These are phyloP conservation scores for Aphrophora alni DNA, from an alignment of 2,888 invertebrate genomes.

Conservation along the genomic window DNA sequence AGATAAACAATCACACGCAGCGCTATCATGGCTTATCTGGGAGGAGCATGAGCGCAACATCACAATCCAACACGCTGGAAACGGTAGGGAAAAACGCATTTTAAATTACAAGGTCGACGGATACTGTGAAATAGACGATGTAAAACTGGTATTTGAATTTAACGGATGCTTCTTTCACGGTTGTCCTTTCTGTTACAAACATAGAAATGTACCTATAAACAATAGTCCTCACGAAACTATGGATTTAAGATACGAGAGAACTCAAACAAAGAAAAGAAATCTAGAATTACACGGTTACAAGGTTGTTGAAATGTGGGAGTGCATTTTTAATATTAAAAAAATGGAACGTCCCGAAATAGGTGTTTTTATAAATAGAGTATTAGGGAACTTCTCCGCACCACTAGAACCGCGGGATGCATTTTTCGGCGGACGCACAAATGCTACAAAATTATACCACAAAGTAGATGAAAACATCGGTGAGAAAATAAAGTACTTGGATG, in stretches of 20 bases:
- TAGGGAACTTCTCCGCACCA: not conserved
- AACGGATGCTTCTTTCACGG: constrained; percentile 41
- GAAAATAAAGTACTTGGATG: constrained; percentile 50
- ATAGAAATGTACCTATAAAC: not conserved
- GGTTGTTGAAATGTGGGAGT: constrained; percentile 41
- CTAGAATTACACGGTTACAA: constrained; percentile 15
- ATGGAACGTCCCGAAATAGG: constrained; percentile 28
- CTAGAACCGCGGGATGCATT: constrained; percentile 10
- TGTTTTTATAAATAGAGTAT: not conserved
- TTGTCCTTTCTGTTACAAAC: constrained; percentile 30
- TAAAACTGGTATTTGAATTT: constrained; percentile 39
- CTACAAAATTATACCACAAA: constrained; percentile 44
- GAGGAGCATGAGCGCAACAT: constrained; percentile 6
- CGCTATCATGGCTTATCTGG: constrained; percentile 13
- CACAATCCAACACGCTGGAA: constrained; percentile 11
- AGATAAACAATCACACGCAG: not conserved
- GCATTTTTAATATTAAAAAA: constrained; percentile 24
- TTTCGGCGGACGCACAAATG: constrained; percentile 13
- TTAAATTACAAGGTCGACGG: constrained; percentile 49
- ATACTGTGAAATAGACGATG: constrained; percentile 39
- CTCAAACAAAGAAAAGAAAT: not conserved
- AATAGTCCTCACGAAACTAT: not conserved
- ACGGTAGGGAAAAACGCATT: not conserved
- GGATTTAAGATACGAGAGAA: not conserved
- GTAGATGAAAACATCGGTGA: constrained; percentile 32